These are phyloP conservation scores for Takifugu ocellatus DNA, from an alignment of 2,797 vertebrate genomes.

Conservation along the genomic window DNA sequence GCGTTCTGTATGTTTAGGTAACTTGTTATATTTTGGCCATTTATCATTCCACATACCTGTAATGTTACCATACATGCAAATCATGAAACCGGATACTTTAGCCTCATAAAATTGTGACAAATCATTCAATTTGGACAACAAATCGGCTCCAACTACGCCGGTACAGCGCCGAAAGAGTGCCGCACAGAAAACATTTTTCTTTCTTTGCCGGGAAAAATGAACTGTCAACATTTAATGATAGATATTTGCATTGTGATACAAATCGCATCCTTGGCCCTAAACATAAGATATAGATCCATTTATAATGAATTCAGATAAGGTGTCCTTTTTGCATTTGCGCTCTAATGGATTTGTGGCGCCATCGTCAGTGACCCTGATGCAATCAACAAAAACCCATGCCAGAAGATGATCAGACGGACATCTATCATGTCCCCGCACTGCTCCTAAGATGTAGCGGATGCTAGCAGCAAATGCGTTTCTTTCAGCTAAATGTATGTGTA, in stretches of 20 bases:
- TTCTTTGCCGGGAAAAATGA: conserved; percentile 81
- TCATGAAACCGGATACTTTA: conserved; percentile 65
- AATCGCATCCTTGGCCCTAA: conserved; percentile 83
- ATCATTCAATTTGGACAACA: conserved; percentile 72
- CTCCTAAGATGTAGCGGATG: conserved; percentile 61
- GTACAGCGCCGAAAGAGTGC: conserved; percentile 46
- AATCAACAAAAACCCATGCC: conserved; percentile 70
- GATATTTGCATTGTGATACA: conserved; percentile 86
- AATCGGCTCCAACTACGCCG: conserved; percentile 66
- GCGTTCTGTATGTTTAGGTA: conserved; percentile 13
- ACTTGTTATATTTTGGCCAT: conserved; percentile 37
- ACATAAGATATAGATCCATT: conserved; percentile 83
- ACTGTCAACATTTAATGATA: conserved; percentile 85
- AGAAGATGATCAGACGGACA: conserved; percentile 68
- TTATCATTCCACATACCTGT: conserved; percentile 58
- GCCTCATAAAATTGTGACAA: conserved; percentile 64
- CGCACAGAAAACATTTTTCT: conserved; percentile 77
- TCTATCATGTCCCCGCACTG: conserved; percentile 74
- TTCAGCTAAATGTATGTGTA: conserved; percentile 60
- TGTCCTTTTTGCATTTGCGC: conserved; percentile 75
- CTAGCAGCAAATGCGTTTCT: conserved; percentile 57
- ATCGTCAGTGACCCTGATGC: conserved; percentile 77
- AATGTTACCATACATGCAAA: conserved; percentile 64
- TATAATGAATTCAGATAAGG: conserved; percentile 84
- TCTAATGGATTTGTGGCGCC: conserved; percentile 75